Percentiles rank a stretch among this genome's conserved stretches.
These are phyloP conservation scores for Ormia ochracea DNA, from an alignment of 2,888 invertebrate species.

Conservation along the genomic window DNA sequence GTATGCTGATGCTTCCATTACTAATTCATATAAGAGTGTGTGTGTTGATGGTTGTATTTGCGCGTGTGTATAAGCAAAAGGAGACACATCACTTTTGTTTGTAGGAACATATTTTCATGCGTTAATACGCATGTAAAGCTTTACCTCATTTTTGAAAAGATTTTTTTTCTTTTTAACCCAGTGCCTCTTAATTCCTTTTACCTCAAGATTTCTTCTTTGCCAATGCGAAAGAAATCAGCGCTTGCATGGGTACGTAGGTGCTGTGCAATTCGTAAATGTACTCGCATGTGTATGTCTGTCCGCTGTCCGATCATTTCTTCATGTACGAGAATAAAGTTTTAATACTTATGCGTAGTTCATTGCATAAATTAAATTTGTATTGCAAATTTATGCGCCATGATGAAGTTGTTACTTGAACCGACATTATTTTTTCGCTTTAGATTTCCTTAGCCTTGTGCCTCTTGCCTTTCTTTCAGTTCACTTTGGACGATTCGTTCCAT, in stretches of 20 bases:
- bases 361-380: conserved; percentile 75
- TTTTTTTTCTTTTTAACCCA: conserved; percentile 34
- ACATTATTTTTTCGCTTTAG: conserved; percentile 70
- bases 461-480: conserved; percentile 15
- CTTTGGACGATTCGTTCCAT: conserved; percentile 5
- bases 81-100: conserved; percentile 43
- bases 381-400: conserved; percentile 75
- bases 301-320: conserved; percentile 10
- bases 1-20: not conserved
- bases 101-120: conserved; percentile 56
- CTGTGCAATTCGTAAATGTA: conserved; percentile 39
- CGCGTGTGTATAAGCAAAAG: conserved; percentile 31
- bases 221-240: conserved; percentile 43
- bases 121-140: conserved; percentile 62
- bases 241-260: conserved; percentile 43
- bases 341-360: conserved; percentile 60
- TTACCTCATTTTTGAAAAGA: conserved; percentile 54
- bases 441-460: conserved; percentile 44
- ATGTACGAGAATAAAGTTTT: conserved; percentile 38
- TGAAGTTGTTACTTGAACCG: conserved; percentile 76
- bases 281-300: conserved; percentile 27
- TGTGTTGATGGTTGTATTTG: not conserved
- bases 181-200: conserved; percentile 54
- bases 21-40: not conserved
- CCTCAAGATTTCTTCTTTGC: conserved; percentile 30